Conservation (phyloP, 2,888 invertebrate species). For the Apodemia duryi region DNA sequence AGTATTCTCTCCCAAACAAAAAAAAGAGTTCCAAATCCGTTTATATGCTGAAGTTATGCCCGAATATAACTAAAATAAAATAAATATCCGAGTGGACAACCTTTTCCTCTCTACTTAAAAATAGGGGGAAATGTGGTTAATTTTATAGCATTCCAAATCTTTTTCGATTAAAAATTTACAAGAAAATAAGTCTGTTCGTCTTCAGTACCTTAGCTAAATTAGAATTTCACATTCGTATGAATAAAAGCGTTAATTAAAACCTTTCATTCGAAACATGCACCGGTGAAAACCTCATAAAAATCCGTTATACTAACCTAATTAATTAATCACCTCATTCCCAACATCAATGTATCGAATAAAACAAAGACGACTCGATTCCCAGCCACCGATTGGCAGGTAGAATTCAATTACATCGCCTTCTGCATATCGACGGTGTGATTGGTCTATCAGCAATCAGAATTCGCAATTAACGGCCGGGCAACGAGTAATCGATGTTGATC, state of each 20-base stretch:
- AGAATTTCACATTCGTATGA: too few species aligned
- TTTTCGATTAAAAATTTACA: too few species aligned
- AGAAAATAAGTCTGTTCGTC: too few species aligned
- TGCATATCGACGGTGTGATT: conserved; percentile 19
- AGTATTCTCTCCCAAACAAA: too few species aligned
- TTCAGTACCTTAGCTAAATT: too few species aligned
- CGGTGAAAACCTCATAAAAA: background rate
- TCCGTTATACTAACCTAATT: background rate
- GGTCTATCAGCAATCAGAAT: conserved; percentile 23
- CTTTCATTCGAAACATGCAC: background rate
- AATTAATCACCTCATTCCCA: conserved; percentile 13
- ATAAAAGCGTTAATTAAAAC: background rate
- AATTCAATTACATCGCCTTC: conserved; percentile 13
- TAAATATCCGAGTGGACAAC: too few species aligned
- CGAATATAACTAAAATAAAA: too few species aligned
- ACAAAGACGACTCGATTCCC: conserved; percentile 5
- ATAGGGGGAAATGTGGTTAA: too few species aligned
- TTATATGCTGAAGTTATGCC: too few species aligned
- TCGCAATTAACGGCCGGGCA: conserved; percentile 26
- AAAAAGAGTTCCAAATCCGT: too few species aligned
- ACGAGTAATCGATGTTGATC: conserved; percentile 21
- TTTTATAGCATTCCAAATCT: too few species aligned
- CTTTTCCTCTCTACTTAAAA: too few species aligned
- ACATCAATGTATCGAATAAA: conserved; percentile 13
- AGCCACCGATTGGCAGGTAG: conserved; percentile 12